These are phyloP conservation scores for Paraplagusia blochii DNA, from an alignment of 2,113 vertebrate genomes.

Conservation along the genomic window DNA sequence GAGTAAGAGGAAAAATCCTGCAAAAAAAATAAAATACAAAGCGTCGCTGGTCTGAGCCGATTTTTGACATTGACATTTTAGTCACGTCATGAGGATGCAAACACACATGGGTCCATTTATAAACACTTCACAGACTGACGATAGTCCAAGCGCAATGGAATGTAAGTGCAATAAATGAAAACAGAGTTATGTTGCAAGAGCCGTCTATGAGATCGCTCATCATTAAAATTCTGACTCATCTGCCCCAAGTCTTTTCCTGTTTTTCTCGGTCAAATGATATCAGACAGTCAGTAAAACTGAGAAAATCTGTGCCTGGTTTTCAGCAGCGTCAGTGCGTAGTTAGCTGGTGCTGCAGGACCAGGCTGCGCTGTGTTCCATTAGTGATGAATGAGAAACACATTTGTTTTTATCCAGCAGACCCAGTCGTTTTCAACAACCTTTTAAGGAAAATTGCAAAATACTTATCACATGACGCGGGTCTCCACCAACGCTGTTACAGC, in stretches of 20 bases:
- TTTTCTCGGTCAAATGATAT: conserved; percentile 7
- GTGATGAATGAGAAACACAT: conserved; percentile 24
- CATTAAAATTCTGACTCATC: conserved; percentile 32
- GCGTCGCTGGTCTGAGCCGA: conserved; percentile 2
- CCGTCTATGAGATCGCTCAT: conserved; percentile 13
- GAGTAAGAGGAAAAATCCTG: conserved; percentile 26
- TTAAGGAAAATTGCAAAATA: conserved; percentile 23
- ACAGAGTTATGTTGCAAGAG: conserved; percentile 30
- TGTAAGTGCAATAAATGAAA: conserved; percentile 39
- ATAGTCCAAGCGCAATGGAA: conserved; percentile 26
- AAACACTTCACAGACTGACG: conserved; percentile 27
- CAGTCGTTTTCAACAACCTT: conserved; percentile 22
- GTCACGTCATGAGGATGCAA: conserved; percentile 27
- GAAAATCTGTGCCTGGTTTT: conserved; percentile 10
- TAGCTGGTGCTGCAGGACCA: conserved; percentile 9
- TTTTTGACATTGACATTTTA: conserved; percentile 41
- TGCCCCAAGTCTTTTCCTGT: conserved; percentile 5
- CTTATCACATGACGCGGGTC: conserved; percentile 15
- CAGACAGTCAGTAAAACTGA: conserved; percentile 14
- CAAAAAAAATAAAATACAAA: conserved; percentile 26
- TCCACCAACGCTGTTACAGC: neutral
- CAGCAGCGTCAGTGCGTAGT: conserved; percentile 16
- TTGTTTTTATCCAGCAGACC: conserved; percentile 33
- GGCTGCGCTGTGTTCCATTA: conserved; percentile 30
- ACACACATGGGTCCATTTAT: conserved; percentile 47